Percentiles rank a stretch among this genome's conserved stretches.
phyloP scores from a whole-genome alignment of 2,888 invertebrate genomes.

The Parnassius apollo region DNA sequence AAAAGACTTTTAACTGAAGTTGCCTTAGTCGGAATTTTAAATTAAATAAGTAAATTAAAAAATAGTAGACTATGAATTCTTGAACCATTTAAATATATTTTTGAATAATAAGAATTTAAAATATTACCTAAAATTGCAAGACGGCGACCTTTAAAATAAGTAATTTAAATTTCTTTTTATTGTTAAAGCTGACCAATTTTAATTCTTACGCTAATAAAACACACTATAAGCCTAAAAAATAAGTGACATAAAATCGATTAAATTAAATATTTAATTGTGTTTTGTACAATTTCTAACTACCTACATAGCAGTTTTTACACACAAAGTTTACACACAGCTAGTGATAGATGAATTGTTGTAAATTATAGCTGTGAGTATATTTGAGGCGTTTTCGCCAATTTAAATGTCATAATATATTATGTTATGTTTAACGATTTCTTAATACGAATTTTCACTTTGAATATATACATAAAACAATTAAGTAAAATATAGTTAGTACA shows the following conservation, averaged over 20 bases:
- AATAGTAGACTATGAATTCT: too few relatives aligned
- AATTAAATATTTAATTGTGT: conserved; percentile 1
- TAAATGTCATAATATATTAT: conserved; percentile 12
- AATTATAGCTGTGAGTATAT: too few relatives aligned
- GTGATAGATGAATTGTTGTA: conserved; percentile 31
- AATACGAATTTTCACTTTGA: not conserved
- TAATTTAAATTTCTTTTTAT: not conserved
- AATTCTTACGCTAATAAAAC: not conserved
- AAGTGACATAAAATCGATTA: not conserved
- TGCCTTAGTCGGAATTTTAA: too few relatives aligned
- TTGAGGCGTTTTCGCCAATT: not conserved
- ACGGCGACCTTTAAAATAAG: not conserved
- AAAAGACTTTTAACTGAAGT: too few relatives aligned
- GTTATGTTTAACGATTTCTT: not conserved
- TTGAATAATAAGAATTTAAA: too few relatives aligned
- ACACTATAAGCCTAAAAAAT: not conserved
- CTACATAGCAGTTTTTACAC: conserved; percentile 49
- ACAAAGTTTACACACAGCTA: conserved; percentile 53
- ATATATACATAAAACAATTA: not conserved
- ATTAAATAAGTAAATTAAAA: too few relatives aligned
- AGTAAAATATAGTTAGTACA: not conserved
- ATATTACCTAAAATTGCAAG: too few relatives aligned
- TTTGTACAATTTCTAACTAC: conserved; percentile 44
- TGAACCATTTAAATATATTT: too few relatives aligned
- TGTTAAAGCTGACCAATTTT: not conserved